Base-by-base conservation (phyloP, 1,140 invertebrate genomes). In the Trichonephila clavipes region DNA sequence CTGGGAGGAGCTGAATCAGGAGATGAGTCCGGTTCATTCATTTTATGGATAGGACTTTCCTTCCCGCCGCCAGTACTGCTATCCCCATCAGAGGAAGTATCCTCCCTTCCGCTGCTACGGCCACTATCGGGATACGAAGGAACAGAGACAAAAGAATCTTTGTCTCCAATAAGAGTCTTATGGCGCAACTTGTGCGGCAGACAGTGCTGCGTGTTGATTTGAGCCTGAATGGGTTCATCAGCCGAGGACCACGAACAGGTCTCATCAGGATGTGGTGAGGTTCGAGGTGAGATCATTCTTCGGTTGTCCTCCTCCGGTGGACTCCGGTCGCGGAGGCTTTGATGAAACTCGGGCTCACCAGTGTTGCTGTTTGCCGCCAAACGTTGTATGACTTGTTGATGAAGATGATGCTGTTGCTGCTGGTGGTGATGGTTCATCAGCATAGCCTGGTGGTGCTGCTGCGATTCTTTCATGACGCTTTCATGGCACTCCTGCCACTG, bases 181-280 rank as follows among this genome's bases (percentile, higher is more conserved):
- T 99, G 98, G 94, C 98, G 97, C 88, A 99, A 96, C 95, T 99
- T 99, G 94, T 98, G 97, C 0, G 98, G 98, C 94, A 99, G 95
- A 94, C 97, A 97, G 95, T 91, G 77, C 12, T 93, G 92, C 18
- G 91, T 88, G 21, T 44, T 58, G 64, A 94, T 64, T 61, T 94
- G 72, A 85, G 94, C 92, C 8, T 94, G 87, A 85, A 69, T 81
- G 34, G 90, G 81, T 72, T 95, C 95, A n/a, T 94, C 94, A 77
- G 94, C 90, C 7, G 94, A 90, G 10, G 94, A 94, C 93, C 92
- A 94, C n/a, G 89, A 92, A 94, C 94, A 88, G 94, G 95, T 85
- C 44, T 95, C 64, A 21, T 94, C 87, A 86, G 58, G 28, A 44
- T 64, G 18, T 21, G 64, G 51, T n/a, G 24, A 19, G 16, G 18